A percentile compares a stretch with the other conserved stretches of the same genome.
Evolutionary conservation across 2,113 vertebrate species (phyloP).

Genomic region (Philantomba maxwellii): DNA sequence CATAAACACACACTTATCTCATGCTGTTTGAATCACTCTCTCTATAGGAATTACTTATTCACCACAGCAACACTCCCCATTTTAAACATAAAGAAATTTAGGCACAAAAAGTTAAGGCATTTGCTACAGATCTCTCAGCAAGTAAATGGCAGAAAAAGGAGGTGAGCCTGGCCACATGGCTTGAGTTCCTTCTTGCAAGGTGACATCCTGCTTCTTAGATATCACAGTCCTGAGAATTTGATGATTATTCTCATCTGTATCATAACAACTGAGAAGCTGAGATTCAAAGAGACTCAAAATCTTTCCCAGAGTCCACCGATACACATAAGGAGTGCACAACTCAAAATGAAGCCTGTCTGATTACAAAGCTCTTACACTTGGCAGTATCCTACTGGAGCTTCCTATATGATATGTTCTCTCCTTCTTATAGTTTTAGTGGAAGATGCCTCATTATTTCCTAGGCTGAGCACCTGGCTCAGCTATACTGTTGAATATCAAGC

Average conservation of each 20-base stretch:
- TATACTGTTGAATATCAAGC: background rate
- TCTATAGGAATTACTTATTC: background rate
- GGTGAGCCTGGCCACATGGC: background rate
- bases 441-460: background rate
- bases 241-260: background rate
- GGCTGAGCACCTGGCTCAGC: background rate
- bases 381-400: background rate
- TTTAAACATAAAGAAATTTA: background rate
- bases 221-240: background rate
- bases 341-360: background rate
- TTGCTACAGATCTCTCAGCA: background rate
- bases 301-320: background rate
- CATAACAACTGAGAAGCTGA: background rate
- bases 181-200: background rate
- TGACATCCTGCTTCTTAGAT: background rate
- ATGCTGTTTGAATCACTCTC: background rate
- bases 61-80: background rate
- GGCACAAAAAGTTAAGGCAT: background rate
- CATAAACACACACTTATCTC: accelerated
- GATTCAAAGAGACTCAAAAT: background rate
- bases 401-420: no score
- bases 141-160: background rate
- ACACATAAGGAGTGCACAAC: background rate
- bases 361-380: background rate
- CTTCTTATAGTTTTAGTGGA: background rate